Conservation (phyloP, 35 echinoderm and acorn worm species). For the Heliocidaris erythrogramma region DNA sequence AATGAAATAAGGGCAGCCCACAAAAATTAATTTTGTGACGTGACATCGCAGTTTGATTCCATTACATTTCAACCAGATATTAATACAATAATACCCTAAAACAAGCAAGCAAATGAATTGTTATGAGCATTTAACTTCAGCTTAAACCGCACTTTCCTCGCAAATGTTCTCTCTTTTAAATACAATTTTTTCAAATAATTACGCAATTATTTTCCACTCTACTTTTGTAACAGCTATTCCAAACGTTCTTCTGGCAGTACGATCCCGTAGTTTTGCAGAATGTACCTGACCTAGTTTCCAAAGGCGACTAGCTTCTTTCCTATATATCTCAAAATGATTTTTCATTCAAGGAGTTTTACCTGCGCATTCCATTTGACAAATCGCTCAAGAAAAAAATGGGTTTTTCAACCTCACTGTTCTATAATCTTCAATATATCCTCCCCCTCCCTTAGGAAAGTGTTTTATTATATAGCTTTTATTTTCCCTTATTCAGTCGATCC, state of each 20-base stretch:
- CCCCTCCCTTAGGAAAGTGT: neutral
- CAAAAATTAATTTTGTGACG: too few species aligned
- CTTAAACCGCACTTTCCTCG: neutral
- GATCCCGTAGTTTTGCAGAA: neutral
- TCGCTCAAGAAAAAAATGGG: neutral
- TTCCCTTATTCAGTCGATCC: neutral
- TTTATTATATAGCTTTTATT: neutral
- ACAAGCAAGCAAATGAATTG: neutral
- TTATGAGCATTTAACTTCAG: neutral
- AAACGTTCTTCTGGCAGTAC: neutral
- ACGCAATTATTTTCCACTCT: neutral
- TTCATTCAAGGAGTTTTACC: neutral
- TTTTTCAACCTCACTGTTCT: neutral
- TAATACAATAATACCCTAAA: too few species aligned
- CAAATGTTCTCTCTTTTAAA: neutral
- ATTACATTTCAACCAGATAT: too few species aligned
- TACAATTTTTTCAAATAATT: neutral
- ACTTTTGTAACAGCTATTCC: neutral
- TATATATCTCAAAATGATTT: neutral
- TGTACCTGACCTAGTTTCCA: neutral
- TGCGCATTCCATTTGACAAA: neutral
- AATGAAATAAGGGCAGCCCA: too few species aligned
- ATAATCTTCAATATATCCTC: neutral
- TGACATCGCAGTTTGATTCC: too few species aligned
- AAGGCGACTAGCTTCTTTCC: neutral